Conservation (phyloP, 2,888 invertebrate species). For the Tromatobia lineatoria region DNA sequence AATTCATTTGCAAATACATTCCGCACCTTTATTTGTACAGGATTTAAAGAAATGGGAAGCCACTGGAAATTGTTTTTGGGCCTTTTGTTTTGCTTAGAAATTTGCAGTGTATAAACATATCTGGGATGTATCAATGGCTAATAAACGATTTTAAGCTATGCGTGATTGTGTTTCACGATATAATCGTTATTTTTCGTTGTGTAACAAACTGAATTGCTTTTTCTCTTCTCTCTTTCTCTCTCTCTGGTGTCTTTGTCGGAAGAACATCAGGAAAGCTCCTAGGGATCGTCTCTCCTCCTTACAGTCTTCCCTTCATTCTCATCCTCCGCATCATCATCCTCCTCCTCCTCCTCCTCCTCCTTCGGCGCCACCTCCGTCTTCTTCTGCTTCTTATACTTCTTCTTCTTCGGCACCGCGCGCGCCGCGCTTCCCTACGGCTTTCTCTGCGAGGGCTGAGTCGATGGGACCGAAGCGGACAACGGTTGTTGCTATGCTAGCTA, state of each 20-base stretch:
- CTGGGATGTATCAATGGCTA: neutral
- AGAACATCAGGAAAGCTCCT: conserved; percentile 62
- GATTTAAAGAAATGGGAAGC: conserved; percentile 4
- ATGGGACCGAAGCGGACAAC: conserved; percentile 74
- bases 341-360: conserved; percentile 44
- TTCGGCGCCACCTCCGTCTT: conserved; percentile 37
- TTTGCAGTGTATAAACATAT: neutral
- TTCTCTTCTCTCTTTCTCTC: conserved; percentile 31
- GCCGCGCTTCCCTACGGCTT: conserved; percentile 62
- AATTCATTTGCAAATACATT: no score
- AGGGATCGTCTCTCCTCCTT: conserved; percentile 58
- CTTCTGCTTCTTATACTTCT: conserved; percentile 25
- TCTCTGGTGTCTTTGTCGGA: conserved; percentile 51
- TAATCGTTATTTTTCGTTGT: conserved; percentile 45
- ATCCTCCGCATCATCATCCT: neutral
- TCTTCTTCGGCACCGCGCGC: conserved; percentile 60
- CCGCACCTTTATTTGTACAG: neutral
- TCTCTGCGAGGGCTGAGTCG: conserved; percentile 71
- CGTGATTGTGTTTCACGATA: conserved; percentile 31
- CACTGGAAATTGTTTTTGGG: conserved; percentile 10
- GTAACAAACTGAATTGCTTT: conserved; percentile 52
- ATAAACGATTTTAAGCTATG: conserved; percentile 27
- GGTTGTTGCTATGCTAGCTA: conserved; percentile 75
- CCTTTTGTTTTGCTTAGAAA: no score
- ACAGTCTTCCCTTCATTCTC: conserved; percentile 48